Evolutionary conservation across 2,797 vertebrate species (phyloP).

Genomic region (Sarcophilus harrisii): DNA sequence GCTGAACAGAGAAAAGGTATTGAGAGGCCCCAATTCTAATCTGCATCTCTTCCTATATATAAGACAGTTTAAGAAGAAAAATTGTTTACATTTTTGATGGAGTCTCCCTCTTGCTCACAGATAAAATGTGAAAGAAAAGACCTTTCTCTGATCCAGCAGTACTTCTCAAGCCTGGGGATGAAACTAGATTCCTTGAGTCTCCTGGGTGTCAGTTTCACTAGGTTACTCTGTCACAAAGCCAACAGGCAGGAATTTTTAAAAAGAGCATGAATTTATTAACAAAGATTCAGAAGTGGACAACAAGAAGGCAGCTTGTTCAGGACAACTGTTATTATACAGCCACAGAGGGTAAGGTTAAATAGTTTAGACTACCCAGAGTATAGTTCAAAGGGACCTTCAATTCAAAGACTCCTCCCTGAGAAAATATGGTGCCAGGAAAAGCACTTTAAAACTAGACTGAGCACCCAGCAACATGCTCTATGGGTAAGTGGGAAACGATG

Average conservation of each 20-base stretch:
- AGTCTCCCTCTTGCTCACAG: no score
- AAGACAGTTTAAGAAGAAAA: background rate
- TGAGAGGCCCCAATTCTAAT: background rate
- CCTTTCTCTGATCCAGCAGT: background rate
- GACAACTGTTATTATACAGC: background rate
- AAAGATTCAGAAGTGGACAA: background rate
- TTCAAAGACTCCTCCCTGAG: background rate
- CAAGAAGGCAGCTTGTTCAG: background rate
- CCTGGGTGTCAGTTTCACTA: constrained; percentile 1
- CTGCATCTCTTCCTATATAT: background rate
- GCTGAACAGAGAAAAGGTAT: background rate
- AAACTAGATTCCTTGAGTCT: background rate
- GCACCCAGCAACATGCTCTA: background rate
- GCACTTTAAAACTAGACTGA: constrained; percentile 26
- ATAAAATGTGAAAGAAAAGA: background rate
- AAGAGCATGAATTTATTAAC: background rate
- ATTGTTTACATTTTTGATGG: background rate
- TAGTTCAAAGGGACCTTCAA: background rate
- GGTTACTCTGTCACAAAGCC: background rate
- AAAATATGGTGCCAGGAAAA: background rate
- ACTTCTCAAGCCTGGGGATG: constrained; percentile 21
- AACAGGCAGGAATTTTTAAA: background rate
- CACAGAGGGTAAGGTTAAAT: background rate
- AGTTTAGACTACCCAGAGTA: background rate
- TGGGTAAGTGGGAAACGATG: constrained; percentile 21